Percentiles rank a stretch among this genome's conserved stretches.
Evolutionary conservation across 2,113 vertebrate genomes (phyloP).

Genomic region (Sturnus vulgaris): DNA sequence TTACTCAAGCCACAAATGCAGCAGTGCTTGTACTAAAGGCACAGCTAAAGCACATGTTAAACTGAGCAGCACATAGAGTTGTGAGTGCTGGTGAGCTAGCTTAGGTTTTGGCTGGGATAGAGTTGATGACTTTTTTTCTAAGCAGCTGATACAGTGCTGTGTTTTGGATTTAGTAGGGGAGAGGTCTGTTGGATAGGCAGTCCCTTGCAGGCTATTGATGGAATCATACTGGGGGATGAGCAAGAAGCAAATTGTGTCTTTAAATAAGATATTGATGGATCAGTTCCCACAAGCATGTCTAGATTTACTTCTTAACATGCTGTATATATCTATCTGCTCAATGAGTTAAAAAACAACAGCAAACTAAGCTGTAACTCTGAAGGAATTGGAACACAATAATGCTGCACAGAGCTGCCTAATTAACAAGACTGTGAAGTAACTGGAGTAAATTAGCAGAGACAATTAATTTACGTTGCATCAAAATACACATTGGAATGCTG

Average conservation of each 20-base stretch:
- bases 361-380: neutral
- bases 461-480: constrained; percentile 8
- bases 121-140: neutral
- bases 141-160: neutral
- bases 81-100: neutral
- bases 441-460: neutral
- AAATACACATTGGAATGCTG: constrained; percentile 2
- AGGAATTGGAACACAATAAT: neutral
- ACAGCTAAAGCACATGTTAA: rapidly evolving
- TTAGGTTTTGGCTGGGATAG: neutral
- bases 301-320: neutral
- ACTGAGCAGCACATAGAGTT: neutral
- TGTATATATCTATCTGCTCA: neutral
- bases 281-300: neutral
- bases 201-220: neutral
- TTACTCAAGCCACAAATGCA: neutral
- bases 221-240: neutral
- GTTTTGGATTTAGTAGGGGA: neutral
- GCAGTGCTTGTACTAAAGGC: neutral
- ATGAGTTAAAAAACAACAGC: neutral
- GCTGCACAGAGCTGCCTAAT: neutral
- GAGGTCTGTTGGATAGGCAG: neutral
- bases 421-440: constrained; percentile 26
- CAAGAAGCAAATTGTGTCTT: neutral
- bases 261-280: neutral